Evolutionary conservation across 2,888 invertebrate species (phyloP).

Genomic region (Pomacea canaliculata): DNA sequence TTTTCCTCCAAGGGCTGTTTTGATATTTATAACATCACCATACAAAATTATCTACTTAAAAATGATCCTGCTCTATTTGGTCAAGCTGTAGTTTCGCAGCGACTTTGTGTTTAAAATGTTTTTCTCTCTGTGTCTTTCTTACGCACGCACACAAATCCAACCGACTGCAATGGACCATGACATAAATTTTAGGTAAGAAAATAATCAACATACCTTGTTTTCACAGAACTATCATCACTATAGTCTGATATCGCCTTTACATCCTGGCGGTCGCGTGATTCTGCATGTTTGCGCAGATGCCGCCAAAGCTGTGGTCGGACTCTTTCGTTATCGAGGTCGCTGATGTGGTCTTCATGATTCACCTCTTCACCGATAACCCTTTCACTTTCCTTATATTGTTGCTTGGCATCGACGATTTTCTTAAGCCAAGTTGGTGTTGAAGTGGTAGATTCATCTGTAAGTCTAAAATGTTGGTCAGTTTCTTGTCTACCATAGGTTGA

Average conservation of each 20-base stretch:
- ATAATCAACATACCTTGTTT: background rate
- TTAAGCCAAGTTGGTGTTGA: background rate
- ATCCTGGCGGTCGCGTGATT: background rate
- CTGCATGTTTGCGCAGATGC: background rate
- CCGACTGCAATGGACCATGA: no score
- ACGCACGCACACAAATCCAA: no score
- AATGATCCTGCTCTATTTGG: no score
- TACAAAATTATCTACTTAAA: background rate
- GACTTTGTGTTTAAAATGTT: no score
- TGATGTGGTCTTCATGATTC: background rate
- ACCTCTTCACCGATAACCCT: background rate
- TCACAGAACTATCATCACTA: no score
- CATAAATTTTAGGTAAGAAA: no score
- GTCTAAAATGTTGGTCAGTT: no score
- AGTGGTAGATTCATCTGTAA: no score
- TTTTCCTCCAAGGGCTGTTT: background rate
- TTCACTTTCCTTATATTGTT: background rate
- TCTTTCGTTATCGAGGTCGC: background rate
- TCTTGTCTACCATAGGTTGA: background rate
- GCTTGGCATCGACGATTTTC: background rate
- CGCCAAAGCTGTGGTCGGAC: slow-evolving; percentile 12
- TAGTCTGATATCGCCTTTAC: no score
- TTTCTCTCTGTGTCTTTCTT: no score
- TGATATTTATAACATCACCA: background rate
- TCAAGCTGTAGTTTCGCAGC: no score